Base-by-base conservation (phyloP, 2,888 invertebrate genomes). In the Tyria jacobaeae region DNA sequence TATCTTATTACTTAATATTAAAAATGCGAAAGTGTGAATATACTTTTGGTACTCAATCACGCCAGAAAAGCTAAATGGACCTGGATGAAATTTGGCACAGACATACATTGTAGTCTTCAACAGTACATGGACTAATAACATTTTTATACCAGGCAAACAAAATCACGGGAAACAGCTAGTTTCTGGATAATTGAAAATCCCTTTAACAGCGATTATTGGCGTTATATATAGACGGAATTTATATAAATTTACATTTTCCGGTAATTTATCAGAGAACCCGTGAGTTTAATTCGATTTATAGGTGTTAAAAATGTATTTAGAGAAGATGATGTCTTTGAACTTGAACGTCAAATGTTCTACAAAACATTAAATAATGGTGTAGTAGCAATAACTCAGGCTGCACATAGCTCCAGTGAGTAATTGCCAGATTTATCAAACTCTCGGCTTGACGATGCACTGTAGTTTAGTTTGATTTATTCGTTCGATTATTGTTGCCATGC, bases 361-460 rank as follows among this genome's bases (percentile, higher is more conserved):
- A 25, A 37, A 39, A 10, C 37, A 53, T 59, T 53, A 37, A 35
- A 48, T 35, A 53, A 53, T 47, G 25, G 34, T 57, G 55, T 10
- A 60, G 64, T 39, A 52, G 62, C 68, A 64, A 75, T 75, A 73
- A 66, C 65, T 73, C 70, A 62, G n/a, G 31, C 49, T 59, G 63
- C 78, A 71, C 64, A 64, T 65, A 68, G 70, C 60, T 63, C 39
- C 63, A 61, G 62, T 71, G 75, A 78, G 70, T 75, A 78, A 78
- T 78, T 69, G 71, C 24, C 49, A 68, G 59, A 77, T 77, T 71
- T 73, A 68, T 77, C 75, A 77, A 77, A 75, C 68, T 61, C 59
- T 50, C 50, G 50, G 66, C 66, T 59, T 57, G 35, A 55, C 73
- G 47, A 70, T 66, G 61, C 67, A 71, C 62, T 54, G 62, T 50